Conservation (phyloP, 2,888 invertebrate species). For the Ecdyonurus torrentis region DNA sequence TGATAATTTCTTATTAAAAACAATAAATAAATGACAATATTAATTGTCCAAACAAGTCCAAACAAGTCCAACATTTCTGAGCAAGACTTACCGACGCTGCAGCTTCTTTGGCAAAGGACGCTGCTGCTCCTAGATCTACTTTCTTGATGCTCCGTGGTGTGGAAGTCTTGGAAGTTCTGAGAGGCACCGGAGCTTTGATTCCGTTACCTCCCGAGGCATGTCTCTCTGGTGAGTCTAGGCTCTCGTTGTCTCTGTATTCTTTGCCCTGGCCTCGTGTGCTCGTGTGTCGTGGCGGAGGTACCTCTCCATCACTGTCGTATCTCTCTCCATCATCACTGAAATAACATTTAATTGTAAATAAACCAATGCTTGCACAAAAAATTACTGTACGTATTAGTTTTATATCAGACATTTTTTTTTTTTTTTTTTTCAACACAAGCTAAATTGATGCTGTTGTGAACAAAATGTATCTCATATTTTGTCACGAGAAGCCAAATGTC, state of each 20-base stretch:
- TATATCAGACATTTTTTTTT: too few relatives aligned
- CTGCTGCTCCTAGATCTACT: conserved; percentile 49
- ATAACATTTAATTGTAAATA: conserved; percentile 6
- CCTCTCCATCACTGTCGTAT: conserved; percentile 50
- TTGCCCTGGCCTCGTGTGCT: conserved; percentile 29
- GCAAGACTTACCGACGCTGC: conserved; percentile 19
- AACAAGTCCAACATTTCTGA: too few relatives aligned
- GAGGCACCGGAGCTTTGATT: conserved; percentile 10
- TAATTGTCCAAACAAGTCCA: not conserved
- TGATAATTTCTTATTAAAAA: too few relatives aligned
- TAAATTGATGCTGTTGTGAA: too few relatives aligned
- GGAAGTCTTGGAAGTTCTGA: conserved; percentile 24
- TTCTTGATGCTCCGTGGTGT: conserved; percentile 31
- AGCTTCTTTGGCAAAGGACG: conserved; percentile 41
- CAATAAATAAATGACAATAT: not conserved
- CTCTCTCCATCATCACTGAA: conserved; percentile 41
- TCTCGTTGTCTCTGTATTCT: conserved; percentile 33
- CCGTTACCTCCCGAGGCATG: conserved; percentile 6
- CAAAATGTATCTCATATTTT: too few relatives aligned
- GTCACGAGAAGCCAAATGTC: too few relatives aligned
- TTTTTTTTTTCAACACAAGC: too few relatives aligned
- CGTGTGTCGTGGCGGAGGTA: conserved; percentile 22
- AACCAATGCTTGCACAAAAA: too few relatives aligned
- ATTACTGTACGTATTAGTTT: too few relatives aligned
- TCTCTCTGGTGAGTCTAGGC: conserved; percentile 17